Evolutionary conservation across 2,888 invertebrate species (phyloP).

Genomic region (Mythimna impura): DNA sequence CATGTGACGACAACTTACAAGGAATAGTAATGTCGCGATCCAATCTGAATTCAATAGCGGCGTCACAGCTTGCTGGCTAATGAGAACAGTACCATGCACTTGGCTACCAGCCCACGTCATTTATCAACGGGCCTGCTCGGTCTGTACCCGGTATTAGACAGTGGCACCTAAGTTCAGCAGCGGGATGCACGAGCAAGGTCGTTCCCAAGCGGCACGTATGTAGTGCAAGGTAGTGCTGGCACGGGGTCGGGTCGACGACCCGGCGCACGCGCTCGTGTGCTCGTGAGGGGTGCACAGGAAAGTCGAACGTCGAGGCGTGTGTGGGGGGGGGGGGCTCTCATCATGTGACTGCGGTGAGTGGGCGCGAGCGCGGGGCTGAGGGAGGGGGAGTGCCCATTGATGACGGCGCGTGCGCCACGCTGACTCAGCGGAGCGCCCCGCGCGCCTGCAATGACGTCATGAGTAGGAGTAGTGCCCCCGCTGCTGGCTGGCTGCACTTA

Average conservation of each 20-base stretch:
- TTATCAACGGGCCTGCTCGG: background rate
- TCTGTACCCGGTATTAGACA: background rate
- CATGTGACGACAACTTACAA: conserved; percentile 8
- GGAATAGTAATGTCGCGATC: conserved; percentile 10
- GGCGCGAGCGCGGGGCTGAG: conserved; percentile 34
- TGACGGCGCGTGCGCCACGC: conserved; percentile 62
- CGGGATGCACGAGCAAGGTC: conserved; percentile 38
- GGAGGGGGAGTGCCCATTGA: conserved; percentile 65
- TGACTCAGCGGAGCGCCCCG: conserved; percentile 48
- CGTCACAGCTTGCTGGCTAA: conserved; percentile 3
- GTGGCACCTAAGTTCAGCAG: background rate
- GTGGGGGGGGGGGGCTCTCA: conserved; percentile 60
- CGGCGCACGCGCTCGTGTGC: conserved; percentile 37
- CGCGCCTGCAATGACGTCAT: conserved; percentile 30
- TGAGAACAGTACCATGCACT: background rate
- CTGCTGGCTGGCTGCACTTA: background rate
- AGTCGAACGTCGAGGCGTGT: conserved; percentile 43
- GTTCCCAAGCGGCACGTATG: conserved; percentile 36
- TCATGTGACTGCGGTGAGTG: conserved; percentile 73
- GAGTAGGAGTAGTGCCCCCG: background rate
- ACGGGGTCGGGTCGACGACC: conserved; percentile 54
- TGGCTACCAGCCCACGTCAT: background rate
- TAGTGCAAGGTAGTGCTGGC: conserved; percentile 34
- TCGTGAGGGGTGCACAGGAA: conserved; percentile 52
- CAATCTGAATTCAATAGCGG: background rate